Conservation (phyloP, 2,888 invertebrate species). For the Leptinotarsa juncta region DNA sequence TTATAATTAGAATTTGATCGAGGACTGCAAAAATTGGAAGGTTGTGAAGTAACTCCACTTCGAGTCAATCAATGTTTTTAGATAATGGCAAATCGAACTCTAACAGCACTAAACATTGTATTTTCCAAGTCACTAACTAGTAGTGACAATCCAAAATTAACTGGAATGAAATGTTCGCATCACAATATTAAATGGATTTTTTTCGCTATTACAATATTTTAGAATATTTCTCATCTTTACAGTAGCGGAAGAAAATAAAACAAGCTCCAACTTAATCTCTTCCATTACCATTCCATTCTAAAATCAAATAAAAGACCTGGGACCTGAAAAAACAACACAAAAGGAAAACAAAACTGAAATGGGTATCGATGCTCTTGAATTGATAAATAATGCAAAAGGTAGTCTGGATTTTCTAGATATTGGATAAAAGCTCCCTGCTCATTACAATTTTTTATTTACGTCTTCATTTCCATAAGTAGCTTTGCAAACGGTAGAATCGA, state of each 20-base stretch:
- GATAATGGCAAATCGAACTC: too few relatives aligned
- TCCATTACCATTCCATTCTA: background rate
- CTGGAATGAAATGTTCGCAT: background rate
- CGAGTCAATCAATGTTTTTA: too few relatives aligned
- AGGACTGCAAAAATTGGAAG: too few relatives aligned
- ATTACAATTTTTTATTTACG: conserved; percentile 43
- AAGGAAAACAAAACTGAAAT: conserved; percentile 21
- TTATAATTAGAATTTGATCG: too few relatives aligned
- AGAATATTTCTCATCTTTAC: background rate
- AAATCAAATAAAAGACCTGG: conserved; percentile 5
- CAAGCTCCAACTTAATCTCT: conserved; percentile 12
- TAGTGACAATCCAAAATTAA: background rate
- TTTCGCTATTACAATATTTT: background rate
- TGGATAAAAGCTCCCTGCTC: conserved; percentile 37
- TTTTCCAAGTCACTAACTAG: background rate
- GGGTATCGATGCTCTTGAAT: conserved; percentile 25
- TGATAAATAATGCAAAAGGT: conserved; percentile 38
- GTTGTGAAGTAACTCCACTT: too few relatives aligned
- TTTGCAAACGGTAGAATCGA: conserved; percentile 29
- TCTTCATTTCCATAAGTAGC: conserved; percentile 43
- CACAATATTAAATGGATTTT: background rate
- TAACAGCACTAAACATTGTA: too few relatives aligned
- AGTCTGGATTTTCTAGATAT: conserved; percentile 37
- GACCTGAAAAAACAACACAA: conserved; percentile 20
- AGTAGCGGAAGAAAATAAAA: conserved; percentile 9